Percentiles rank a stretch among this genome's conserved stretches.
These are phyloP conservation scores for Diplolepis rosae DNA, from an alignment of 2,888 invertebrate species.

Conservation along the genomic window DNA sequence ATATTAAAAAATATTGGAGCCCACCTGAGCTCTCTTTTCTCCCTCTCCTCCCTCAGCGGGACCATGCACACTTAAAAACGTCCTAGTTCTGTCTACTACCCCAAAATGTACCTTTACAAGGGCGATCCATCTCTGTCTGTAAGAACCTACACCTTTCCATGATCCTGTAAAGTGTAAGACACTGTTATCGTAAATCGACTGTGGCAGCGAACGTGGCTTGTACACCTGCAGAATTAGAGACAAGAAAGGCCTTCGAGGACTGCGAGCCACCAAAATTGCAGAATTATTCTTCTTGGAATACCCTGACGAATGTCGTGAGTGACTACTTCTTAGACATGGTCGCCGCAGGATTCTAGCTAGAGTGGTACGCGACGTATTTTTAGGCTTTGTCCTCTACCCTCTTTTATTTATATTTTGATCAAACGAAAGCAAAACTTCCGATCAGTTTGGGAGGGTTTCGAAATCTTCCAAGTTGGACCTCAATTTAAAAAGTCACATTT, in stretches of 20 bases:
- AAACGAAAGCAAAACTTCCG: background rate
- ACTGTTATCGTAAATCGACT: slow-evolving; percentile 71
- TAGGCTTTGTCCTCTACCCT: background rate
- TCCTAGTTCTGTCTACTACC: slow-evolving; percentile 6
- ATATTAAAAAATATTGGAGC: no score
- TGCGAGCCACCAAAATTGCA: slow-evolving; percentile 58
- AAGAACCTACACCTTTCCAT: slow-evolving; percentile 27
- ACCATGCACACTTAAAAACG: slow-evolving; percentile 38
- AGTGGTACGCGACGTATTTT: background rate
- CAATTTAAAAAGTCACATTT: background rate
- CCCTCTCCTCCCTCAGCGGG: slow-evolving; percentile 29
- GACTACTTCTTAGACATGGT: background rate
- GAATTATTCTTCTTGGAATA: slow-evolving; percentile 59
- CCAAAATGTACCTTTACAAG: slow-evolving; percentile 36
- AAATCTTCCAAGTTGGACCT: background rate
- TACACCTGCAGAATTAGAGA: slow-evolving; percentile 61
- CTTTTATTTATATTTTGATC: background rate
- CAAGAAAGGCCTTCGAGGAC: slow-evolving; percentile 46
- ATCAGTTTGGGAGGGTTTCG: background rate
- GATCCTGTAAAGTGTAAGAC: slow-evolving; percentile 40
- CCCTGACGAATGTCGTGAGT: slow-evolving; percentile 21
- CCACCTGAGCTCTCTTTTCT: no score
- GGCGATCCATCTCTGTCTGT: slow-evolving; percentile 18
- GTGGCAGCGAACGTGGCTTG: slow-evolving; percentile 72
- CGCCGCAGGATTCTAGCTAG: background rate